Evolutionary conservation across 2,113 vertebrate species (phyloP).

Genomic region (Macrotis lagotis): DNA sequence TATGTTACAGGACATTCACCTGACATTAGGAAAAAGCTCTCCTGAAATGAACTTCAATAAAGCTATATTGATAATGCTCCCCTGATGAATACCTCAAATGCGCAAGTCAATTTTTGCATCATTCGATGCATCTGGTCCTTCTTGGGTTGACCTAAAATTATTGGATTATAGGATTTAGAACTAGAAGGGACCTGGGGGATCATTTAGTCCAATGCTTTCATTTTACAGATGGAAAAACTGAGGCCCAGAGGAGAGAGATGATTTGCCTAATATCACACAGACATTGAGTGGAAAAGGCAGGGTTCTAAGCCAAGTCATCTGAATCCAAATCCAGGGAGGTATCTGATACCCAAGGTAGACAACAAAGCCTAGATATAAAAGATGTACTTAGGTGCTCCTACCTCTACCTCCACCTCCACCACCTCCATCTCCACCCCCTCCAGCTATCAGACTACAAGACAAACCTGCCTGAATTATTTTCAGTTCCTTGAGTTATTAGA

Average conservation of each 20-base stretch:
- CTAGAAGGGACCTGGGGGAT: not conserved
- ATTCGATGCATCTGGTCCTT: not conserved
- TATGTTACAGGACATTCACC: not conserved
- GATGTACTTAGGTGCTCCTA: too few relatives aligned
- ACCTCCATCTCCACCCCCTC: not conserved
- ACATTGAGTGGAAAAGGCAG: not conserved
- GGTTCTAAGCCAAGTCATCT: not conserved
- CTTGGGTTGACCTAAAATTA: not conserved
- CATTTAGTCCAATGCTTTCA: not conserved
- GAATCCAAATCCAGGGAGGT: not conserved
- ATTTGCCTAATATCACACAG: not conserved
- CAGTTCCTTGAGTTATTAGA: not conserved
- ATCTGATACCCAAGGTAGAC: not conserved
- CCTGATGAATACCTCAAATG: not conserved
- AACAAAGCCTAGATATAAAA: not conserved
- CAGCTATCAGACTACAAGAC: not conserved
- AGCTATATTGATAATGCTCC: not conserved
- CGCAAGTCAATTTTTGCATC: not conserved
- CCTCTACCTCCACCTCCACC: too few relatives aligned
- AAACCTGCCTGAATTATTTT: constrained; percentile 1
- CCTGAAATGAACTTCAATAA: not conserved
- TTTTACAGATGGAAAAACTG: not conserved
- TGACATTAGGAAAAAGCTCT: not conserved
- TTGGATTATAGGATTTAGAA: not conserved
- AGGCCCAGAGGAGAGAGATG: not conserved